Percentiles rank a stretch among this genome's conserved stretches.
Conservation (phyloP, 1,140 invertebrate species). For the Onthophagus taurus region DNA sequence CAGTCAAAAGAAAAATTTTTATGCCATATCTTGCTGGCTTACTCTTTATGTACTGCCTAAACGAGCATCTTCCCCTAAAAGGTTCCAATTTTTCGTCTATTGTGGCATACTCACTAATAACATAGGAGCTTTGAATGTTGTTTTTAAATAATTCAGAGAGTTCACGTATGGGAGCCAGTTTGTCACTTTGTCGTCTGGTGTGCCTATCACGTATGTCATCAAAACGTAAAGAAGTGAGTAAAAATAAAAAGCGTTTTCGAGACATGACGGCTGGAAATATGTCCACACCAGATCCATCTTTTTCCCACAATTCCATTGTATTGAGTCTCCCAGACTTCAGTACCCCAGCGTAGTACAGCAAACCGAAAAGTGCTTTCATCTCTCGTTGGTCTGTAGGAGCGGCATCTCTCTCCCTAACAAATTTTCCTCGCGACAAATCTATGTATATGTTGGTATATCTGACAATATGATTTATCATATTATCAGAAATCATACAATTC, state of each 20-base stretch:
- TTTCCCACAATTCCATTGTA: constrained; percentile 4
- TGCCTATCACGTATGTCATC: constrained; percentile 20
- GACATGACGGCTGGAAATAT: constrained; percentile 1
- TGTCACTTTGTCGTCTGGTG: constrained; percentile 28
- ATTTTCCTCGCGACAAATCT: too few species aligned
- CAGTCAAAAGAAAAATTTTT: constrained; percentile 23
- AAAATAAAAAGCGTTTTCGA: constrained; percentile 10
- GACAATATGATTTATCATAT: too few species aligned
- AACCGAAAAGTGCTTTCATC: constrained; percentile 3
- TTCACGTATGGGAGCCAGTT: constrained; percentile 16
- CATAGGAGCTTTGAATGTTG: not conserved
- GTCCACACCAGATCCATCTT: constrained; percentile 4
- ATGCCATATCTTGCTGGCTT: constrained; percentile 28
- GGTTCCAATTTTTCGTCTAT: constrained; percentile 36
- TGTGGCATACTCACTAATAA: constrained; percentile 13
- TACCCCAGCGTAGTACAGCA: constrained; percentile 4
- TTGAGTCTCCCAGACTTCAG: constrained; percentile 1
- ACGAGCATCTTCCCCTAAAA: constrained; percentile 28
- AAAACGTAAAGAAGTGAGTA: constrained; percentile 9
- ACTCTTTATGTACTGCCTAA: constrained; percentile 16
- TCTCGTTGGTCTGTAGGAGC: too few species aligned
- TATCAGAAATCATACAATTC: too few species aligned
- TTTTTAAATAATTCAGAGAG: not conserved
- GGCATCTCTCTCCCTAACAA: too few species aligned
- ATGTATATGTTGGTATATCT: too few species aligned